These are phyloP conservation scores for Folsomia candida DNA, from an alignment of 2,888 invertebrate genomes.

Conservation along the genomic window DNA sequence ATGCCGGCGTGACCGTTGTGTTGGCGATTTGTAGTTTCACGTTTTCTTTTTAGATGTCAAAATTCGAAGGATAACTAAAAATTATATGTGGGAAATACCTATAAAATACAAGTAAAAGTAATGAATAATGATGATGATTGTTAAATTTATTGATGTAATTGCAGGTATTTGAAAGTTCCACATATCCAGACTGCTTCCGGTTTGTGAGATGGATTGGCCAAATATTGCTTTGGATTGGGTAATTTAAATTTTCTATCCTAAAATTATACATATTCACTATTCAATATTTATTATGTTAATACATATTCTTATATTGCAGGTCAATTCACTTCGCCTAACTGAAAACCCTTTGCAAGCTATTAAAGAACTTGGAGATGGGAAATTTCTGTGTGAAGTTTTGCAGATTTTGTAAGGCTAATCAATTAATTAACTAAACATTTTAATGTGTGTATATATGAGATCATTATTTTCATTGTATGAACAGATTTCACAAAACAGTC, in stretches of 20 bases:
- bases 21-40: no score
- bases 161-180: no score
- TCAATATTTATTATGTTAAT: background rate
- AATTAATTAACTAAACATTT: background rate
- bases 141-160: no score
- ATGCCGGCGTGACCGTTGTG: no score
- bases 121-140: no score
- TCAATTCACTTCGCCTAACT: slow-evolving; percentile 29
- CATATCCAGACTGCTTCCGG: no score
- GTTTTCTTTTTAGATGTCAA: no score
- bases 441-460: background rate
- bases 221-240: slow-evolving; percentile 27
- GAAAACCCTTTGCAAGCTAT: slow-evolving; percentile 13
- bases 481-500: slow-evolving; percentile 24
- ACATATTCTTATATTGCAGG: slow-evolving; percentile 19
- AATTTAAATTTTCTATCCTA: no score
- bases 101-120: no score
- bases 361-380: slow-evolving; percentile 18
- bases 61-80: no score
- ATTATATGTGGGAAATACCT: no score
- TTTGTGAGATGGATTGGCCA: slow-evolving; percentile 35
- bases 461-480: background rate
- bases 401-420: slow-evolving; percentile 21
- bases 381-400: slow-evolving; percentile 29
- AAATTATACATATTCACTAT: background rate